Evolutionary conservation across 2,113 vertebrate genomes (phyloP).

Genomic region (Hydropotes inermis): DNA sequence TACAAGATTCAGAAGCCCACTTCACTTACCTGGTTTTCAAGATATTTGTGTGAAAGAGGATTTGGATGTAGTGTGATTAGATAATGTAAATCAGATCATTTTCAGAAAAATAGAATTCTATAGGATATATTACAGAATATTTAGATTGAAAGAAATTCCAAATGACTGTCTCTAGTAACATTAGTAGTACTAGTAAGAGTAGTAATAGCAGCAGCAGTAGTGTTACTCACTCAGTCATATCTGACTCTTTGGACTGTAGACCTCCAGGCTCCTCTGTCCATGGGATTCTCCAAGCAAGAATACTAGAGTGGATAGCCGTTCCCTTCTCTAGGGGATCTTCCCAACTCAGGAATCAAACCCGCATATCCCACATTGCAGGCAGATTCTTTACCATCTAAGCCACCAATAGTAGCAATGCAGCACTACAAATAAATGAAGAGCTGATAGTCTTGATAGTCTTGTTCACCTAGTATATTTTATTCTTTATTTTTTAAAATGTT

Average conservation of each 20-base stretch:
- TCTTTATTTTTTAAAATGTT: background rate
- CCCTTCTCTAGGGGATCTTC: background rate
- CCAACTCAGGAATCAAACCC: rapidly evolving
- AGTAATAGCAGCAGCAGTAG: background rate
- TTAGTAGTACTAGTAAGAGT: background rate
- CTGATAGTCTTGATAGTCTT: background rate
- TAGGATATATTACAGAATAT: background rate
- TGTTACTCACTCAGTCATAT: background rate
- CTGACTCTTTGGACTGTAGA: background rate
- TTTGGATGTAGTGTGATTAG: background rate
- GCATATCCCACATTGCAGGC: background rate
- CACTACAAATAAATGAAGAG: background rate
- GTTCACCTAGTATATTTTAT: background rate
- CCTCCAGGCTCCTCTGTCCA: background rate
- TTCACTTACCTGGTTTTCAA: constrained; percentile 25
- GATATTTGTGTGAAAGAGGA: constrained; percentile 1
- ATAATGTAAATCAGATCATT: background rate
- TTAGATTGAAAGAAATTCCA: background rate
- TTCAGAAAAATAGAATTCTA: background rate
- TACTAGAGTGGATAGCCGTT: background rate
- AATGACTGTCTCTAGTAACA: background rate
- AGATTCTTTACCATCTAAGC: background rate
- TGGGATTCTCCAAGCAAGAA: background rate
- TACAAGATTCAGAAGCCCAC: background rate
- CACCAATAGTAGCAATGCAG: background rate